These are phyloP conservation scores for Hemichromis elongatus DNA, from an alignment of 2,113 vertebrate species.

Conservation along the genomic window DNA sequence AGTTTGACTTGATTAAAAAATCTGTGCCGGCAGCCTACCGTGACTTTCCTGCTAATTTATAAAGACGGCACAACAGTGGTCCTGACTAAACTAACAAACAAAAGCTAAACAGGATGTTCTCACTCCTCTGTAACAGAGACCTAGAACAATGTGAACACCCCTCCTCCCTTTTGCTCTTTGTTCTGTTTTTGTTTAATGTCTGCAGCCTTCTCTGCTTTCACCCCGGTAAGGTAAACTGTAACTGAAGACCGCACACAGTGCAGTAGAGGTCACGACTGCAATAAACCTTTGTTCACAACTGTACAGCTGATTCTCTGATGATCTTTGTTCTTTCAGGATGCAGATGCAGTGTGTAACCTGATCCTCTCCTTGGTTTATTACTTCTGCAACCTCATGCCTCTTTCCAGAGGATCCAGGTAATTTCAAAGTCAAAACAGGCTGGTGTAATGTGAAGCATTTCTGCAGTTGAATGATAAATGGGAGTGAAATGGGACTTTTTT, in stretches of 20 bases:
- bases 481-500: not conserved
- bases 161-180: not conserved
- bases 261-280: not conserved
- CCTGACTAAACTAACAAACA: not conserved
- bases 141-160: not conserved
- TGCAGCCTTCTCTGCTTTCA: not conserved
- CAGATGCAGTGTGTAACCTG: slow-evolving; percentile 92
- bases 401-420: slow-evolving; percentile 95
- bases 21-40: not conserved
- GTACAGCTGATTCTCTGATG: not conserved
- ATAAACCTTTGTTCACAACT: not conserved
- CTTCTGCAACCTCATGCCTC: slow-evolving; percentile 98
- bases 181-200: not conserved
- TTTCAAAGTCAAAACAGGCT: not conserved
- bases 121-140: not conserved
- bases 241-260: not conserved
- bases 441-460: not conserved
- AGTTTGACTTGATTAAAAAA: not conserved
- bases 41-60: not conserved
- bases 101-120: not conserved
- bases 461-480: not conserved
- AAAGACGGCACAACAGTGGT: not conserved
- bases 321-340: slow-evolving; percentile 76
- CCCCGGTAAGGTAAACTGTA: not conserved
- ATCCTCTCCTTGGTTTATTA: slow-evolving; percentile 96